phyloP scores from a whole-genome alignment of 2,888 invertebrate genomes.

The Podabrus alpinus region DNA sequence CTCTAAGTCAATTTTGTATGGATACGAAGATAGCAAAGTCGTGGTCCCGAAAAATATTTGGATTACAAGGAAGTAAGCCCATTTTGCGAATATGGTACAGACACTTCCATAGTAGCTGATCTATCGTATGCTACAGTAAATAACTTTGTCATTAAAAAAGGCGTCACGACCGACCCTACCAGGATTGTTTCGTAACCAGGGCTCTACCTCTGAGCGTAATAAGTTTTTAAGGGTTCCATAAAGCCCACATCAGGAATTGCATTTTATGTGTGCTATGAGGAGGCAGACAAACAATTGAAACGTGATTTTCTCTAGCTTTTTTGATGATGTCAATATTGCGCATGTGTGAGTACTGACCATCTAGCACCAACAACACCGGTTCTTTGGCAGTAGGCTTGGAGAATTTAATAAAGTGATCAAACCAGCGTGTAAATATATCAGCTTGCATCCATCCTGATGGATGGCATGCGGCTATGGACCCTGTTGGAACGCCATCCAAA shows the following conservation, averaged over 20 bases:
- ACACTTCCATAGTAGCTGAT: neutral
- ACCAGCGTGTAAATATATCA: conserved; percentile 42
- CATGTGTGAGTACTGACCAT: conserved; percentile 14
- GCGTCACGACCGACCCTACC: neutral
- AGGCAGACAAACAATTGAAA: conserved; percentile 9
- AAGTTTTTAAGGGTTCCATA: neutral
- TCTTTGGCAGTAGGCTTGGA: conserved; percentile 18
- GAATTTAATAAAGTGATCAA: conserved; percentile 35
- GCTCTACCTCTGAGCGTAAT: conserved; percentile 25
- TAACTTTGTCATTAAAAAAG: neutral
- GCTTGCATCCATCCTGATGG: conserved; percentile 32
- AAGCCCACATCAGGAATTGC: neutral
- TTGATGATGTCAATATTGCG: conserved; percentile 27
- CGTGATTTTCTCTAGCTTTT: conserved; percentile 33
- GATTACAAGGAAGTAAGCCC: neutral
- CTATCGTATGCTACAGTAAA: neutral
- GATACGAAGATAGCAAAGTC: neutral
- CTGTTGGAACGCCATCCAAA: neutral
- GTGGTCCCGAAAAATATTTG: neutral
- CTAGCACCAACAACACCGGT: conserved; percentile 32
- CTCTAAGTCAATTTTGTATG: no score
- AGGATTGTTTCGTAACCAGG: neutral
- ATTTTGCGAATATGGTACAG: neutral
- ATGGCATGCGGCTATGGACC: neutral
- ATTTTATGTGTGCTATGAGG: conserved; percentile 34